A percentile compares a stretch with the other conserved stretches of the same genome.
These are phyloP conservation scores for Eretmocerus hayati DNA, from an alignment of 2,888 invertebrate species.

Conservation along the genomic window DNA sequence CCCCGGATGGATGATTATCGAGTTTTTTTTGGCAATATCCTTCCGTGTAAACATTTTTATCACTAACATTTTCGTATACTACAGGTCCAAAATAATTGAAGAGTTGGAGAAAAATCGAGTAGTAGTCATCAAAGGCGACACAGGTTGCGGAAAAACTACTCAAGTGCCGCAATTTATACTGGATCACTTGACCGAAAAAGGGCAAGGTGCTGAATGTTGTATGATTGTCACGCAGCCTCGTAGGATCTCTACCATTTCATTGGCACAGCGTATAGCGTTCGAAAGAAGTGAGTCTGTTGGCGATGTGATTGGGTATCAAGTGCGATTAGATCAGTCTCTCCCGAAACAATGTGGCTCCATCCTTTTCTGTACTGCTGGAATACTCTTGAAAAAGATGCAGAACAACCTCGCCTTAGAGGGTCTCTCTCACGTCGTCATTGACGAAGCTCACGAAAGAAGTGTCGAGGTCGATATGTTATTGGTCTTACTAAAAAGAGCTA, in stretches of 20 bases:
- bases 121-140: constrained; percentile 60
- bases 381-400: constrained; percentile 50
- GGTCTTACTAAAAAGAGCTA: constrained; percentile 53
- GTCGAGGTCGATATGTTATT: constrained; percentile 62
- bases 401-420: constrained; percentile 49
- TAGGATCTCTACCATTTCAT: constrained; percentile 60
- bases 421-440: constrained; percentile 62
- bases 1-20: too few relatives aligned
- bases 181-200: constrained; percentile 47
- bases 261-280: constrained; percentile 58
- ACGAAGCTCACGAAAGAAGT: constrained; percentile 69
- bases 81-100: constrained; percentile 45
- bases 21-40: not conserved
- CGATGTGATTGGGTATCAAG: constrained; percentile 61
- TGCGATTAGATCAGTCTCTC: constrained; percentile 52
- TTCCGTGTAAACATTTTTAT: not conserved
- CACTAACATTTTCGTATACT: not conserved
- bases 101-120: constrained; percentile 51
- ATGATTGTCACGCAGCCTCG: constrained; percentile 63
- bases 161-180: constrained; percentile 60
- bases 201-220: constrained; percentile 48
- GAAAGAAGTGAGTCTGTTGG: constrained; percentile 62
- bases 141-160: constrained; percentile 70
- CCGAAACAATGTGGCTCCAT: constrained; percentile 54
- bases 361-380: constrained; percentile 65